phyloP scores from a whole-genome alignment of 2,797 vertebrate species.

The Lacerta agilis region DNA sequence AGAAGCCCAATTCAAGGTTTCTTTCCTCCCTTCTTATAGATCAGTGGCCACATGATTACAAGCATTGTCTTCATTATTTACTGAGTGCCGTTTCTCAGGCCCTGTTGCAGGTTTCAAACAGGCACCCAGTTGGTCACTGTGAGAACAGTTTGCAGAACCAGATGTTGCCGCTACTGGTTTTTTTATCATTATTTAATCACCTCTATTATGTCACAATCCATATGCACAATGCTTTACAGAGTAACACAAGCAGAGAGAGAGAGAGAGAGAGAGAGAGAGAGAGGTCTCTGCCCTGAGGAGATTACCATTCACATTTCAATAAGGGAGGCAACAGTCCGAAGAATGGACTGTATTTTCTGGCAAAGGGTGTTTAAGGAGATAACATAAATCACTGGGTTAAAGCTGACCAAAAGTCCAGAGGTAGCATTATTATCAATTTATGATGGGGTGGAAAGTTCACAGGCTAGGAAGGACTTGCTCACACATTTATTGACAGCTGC shows the following conservation, averaged over 20 bases:
- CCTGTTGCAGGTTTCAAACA: not conserved
- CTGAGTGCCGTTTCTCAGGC: too few species aligned
- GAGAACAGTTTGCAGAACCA: not conserved
- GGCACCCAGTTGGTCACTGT: not conserved
- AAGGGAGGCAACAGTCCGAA: not conserved
- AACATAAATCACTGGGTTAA: too few species aligned
- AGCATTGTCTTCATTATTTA: not conserved
- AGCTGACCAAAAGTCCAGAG: too few species aligned
- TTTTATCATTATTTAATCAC: not conserved
- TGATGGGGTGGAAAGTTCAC: too few species aligned
- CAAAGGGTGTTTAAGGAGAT: too few species aligned
- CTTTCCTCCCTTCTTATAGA: not conserved
- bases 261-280: not conserved
- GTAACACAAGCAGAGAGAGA: not conserved
- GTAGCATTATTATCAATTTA: too few species aligned
- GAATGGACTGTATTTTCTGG: not conserved
- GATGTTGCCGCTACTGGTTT: not conserved
- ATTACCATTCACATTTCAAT: not conserved
- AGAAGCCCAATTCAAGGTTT: slow-evolving; percentile 95
- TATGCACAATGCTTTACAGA: not conserved
- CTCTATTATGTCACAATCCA: not conserved
- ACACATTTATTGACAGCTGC: too few species aligned
- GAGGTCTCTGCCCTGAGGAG: not conserved
- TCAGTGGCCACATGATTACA: too few species aligned
- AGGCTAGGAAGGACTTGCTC: too few species aligned